Base-by-base conservation (phyloP, 2,113 vertebrate species). In the Alethe diademata region DNA sequence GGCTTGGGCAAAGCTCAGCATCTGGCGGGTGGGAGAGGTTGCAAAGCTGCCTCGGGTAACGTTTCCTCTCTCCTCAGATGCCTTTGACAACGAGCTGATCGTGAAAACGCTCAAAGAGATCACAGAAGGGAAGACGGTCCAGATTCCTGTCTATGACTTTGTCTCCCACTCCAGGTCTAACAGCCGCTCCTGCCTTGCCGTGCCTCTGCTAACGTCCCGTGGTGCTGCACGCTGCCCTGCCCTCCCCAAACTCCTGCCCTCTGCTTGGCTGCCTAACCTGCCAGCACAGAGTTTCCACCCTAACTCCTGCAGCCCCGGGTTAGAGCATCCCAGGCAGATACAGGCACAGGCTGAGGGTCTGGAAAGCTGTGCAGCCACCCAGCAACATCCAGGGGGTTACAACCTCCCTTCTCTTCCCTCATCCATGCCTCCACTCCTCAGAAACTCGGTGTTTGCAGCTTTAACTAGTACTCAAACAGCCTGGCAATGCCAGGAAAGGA, bases 71-170 rank as follows among this genome's bases (percentile, higher is more conserved):
- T 95, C 78, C 91, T 76, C 95, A 99, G 99, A 99, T 98, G 99
- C 99, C 98, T 99, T 99, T 95, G 99, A 99, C 98, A 99, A 98
- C 60, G 99, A 99, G 94, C 98, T 99, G 86, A 98, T 99, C 53
- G 97, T 99, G 97, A 98, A 99, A 95, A 99, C 99, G 0, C 98
- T 99, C 80, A 97, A 97, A 86, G 98, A 99, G 81, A 99, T 99
- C 91, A 98, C 98, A 2, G 98, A 99, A 88, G 99, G 99, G 70
- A 98, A 99, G 93, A 99, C 99, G 0, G 99, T 99, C 76, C 98
- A 99, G 97, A 99, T 99, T 72, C 99, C 99, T 1, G 98, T 99
- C 83, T 99, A 99, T 66, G 99, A 99, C 97, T 99, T 99, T 95
- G 99, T 99, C 92, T 98, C 98, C 78, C 99, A 99, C 98, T 99